A percentile compares a stretch with the other conserved stretches of the same genome.
phyloP scores from a whole-genome alignment of 2,797 vertebrate species.

The Danionella dracula region DNA sequence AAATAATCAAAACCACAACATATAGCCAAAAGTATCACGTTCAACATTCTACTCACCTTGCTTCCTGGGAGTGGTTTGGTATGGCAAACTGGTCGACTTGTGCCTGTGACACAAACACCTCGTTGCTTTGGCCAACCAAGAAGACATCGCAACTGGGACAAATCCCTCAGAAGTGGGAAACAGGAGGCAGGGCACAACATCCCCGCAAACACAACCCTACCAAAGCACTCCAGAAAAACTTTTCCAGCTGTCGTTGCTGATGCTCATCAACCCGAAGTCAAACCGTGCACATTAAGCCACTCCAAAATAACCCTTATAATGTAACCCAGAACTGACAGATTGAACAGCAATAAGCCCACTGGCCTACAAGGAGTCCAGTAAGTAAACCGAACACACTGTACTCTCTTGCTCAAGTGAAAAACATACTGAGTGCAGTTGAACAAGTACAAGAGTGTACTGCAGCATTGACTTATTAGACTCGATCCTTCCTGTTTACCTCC shows the following conservation, averaged over 20 bases:
- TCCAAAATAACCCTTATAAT: not conserved
- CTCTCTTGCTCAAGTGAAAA: constrained; percentile 8
- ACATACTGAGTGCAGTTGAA: constrained; percentile 8
- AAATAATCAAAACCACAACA: no score
- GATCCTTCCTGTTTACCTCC: constrained; percentile 1
- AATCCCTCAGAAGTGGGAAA: constrained; percentile 68
- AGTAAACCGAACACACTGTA: not conserved
- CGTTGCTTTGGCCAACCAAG: constrained; percentile 61
- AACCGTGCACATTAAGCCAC: no score
- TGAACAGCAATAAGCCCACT: not conserved
- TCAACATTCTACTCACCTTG: constrained; percentile 65
- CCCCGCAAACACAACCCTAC: not conserved
- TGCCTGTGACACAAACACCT: constrained; percentile 46
- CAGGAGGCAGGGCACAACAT: constrained; percentile 71
- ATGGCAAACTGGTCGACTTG: constrained; percentile 55
- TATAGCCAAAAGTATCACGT: no score
- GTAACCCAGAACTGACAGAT: not conserved
- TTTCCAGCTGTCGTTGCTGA: no score
- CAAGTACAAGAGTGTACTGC: not conserved
- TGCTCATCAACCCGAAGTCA: no score
- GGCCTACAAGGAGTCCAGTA: not conserved
- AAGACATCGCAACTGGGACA: constrained; percentile 69
- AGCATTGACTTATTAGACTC: constrained; percentile 10
- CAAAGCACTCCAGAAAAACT: not conserved
- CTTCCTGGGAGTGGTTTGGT: constrained; percentile 55